These are phyloP conservation scores for Eupithecia dodoneata DNA, from an alignment of 2,888 invertebrate genomes.

Conservation along the genomic window DNA sequence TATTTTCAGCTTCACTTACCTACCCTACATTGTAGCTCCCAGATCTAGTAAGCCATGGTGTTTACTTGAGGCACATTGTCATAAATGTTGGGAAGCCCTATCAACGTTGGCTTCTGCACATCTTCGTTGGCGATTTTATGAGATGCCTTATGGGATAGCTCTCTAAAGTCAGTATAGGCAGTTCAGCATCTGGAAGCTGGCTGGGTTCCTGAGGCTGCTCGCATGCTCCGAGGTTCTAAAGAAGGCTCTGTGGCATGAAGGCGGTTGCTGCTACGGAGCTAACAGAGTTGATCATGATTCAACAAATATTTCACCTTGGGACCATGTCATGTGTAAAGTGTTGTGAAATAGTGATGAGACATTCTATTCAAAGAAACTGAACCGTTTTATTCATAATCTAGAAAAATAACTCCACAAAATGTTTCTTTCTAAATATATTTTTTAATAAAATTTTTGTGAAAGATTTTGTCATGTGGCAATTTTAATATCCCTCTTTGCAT, in stretches of 20 bases:
- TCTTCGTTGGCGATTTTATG: constrained; percentile 19
- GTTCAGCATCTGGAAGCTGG: constrained; percentile 23
- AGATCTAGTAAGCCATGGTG: constrained; percentile 23
- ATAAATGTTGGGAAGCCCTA: constrained; percentile 11
- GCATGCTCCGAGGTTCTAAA: constrained; percentile 11
- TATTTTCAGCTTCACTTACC: constrained; percentile 42
- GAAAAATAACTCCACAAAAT: background rate
- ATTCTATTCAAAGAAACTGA: constrained; percentile 28
- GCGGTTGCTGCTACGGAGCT: constrained; percentile 16
- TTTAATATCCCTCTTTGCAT: constrained; percentile 62
- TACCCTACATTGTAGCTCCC: constrained; percentile 31
- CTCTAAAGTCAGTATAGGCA: constrained; percentile 12
- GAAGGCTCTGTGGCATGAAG: constrained; percentile 10
- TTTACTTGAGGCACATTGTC: constrained; percentile 13
- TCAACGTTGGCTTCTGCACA: constrained; percentile 21
- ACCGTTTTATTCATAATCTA: constrained; percentile 12
- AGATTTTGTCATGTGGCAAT: constrained; percentile 56
- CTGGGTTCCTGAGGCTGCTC: constrained; percentile 22
- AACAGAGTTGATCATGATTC: constrained; percentile 21
- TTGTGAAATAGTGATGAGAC: constrained; percentile 44
- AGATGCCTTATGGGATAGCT: constrained; percentile 18
- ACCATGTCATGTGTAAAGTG: constrained; percentile 35
- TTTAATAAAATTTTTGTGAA: constrained; percentile 44
- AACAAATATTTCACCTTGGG: constrained; percentile 25
- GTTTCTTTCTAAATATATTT: constrained; percentile 14